phyloP scores from a whole-genome alignment of 2,113 vertebrate genomes.

The Zosterops pallidus region DNA sequence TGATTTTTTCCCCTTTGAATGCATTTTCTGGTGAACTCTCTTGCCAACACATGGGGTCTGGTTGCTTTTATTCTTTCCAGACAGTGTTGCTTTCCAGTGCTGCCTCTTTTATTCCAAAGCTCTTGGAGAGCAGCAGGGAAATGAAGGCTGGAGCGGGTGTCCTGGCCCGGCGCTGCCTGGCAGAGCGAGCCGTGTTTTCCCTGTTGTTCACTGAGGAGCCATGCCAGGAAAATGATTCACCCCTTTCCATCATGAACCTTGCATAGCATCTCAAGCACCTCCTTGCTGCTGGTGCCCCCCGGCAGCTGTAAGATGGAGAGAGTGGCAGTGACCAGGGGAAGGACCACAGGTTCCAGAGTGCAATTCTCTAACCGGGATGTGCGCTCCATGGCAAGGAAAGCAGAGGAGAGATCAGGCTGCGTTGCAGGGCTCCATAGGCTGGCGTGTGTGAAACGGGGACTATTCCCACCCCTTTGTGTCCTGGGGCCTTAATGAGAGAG shows the following conservation, averaged over 20 bases:
- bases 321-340: neutral
- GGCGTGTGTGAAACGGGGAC: fast-evolving
- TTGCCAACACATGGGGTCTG: conserved; percentile 31
- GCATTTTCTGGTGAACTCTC: conserved; percentile 22
- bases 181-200: neutral
- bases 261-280: neutral
- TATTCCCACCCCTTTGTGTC: neutral
- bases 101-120: conserved; percentile 45
- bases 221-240: conserved; percentile 14
- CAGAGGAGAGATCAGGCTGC: neutral
- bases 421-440: neutral
- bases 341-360: conserved; percentile 37
- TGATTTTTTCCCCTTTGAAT: conserved; percentile 23
- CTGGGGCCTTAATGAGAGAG: neutral
- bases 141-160: conserved; percentile 8
- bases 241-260: conserved; percentile 9
- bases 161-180: neutral
- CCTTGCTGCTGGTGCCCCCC: neutral
- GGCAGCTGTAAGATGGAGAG: neutral
- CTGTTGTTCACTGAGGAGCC: neutral
- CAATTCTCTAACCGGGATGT: neutral
- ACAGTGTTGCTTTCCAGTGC: conserved; percentile 5
- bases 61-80: conserved; percentile 60
- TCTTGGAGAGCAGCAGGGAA: conserved; percentile 11
- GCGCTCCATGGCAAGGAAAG: fast-evolving